A percentile compares a stretch with the other conserved stretches of the same genome.
These are phyloP conservation scores for Theristicus caerulescens DNA, from an alignment of 2,113 vertebrate genomes.

Conservation along the genomic window DNA sequence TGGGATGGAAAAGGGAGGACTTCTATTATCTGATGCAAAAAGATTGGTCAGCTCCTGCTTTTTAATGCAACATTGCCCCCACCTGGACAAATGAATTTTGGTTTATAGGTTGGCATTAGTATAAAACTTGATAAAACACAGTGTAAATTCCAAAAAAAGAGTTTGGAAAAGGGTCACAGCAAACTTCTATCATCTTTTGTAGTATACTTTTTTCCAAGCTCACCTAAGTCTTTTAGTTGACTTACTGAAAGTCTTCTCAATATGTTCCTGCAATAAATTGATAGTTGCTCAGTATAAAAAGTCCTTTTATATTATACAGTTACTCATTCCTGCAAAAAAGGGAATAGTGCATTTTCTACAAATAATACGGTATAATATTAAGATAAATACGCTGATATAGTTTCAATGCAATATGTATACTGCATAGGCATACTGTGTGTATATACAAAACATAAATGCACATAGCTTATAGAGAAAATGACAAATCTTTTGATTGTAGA, in stretches of 20 bases:
- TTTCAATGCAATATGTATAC: background rate
- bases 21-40: background rate
- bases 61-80: conserved; percentile 65
- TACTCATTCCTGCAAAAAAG: background rate
- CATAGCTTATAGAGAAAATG: background rate
- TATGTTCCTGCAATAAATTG: background rate
- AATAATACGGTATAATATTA: background rate
- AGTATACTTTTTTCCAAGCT: background rate
- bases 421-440: background rate
- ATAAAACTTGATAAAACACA: background rate
- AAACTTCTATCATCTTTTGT: background rate
- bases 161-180: background rate
- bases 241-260: background rate
- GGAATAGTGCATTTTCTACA: background rate
- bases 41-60: background rate
- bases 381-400: background rate
- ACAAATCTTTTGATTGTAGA: background rate
- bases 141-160: background rate
- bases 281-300: background rate
- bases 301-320: background rate
- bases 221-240: background rate
- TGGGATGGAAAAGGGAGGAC: background rate
- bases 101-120: background rate
- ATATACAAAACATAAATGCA: background rate
- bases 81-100: conserved; percentile 15